Evolutionary conservation across 2,888 invertebrate genomes (phyloP).

Genomic region (Lasioglossum lativentre): DNA sequence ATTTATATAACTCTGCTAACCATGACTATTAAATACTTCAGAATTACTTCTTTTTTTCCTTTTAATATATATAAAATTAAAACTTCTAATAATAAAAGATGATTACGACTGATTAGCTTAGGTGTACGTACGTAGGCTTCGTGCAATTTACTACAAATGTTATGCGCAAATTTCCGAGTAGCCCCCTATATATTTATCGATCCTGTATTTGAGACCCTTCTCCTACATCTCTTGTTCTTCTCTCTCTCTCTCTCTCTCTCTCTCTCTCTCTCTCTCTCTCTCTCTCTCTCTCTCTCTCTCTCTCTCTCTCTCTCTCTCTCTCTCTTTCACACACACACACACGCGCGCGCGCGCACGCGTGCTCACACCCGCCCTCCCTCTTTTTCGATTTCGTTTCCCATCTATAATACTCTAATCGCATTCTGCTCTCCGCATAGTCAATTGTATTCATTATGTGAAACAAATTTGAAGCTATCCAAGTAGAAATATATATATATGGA

Average conservation of each 20-base stretch:
- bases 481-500: slow-evolving; percentile 65
- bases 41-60: slow-evolving; percentile 74
- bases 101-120: slow-evolving; percentile 80
- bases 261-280: no score
- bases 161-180: slow-evolving; percentile 66
- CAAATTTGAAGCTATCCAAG: slow-evolving; percentile 72
- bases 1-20: slow-evolving; percentile 85
- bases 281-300: no score
- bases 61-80: slow-evolving; percentile 81
- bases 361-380: background rate
- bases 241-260: background rate
- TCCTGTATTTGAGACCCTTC: slow-evolving; percentile 24
- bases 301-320: background rate
- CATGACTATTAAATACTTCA: slow-evolving; percentile 83
- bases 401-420: slow-evolving; percentile 5
- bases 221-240: background rate
- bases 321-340: background rate
- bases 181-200: slow-evolving; percentile 41
- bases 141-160: slow-evolving; percentile 73
- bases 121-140: slow-evolving; percentile 77
- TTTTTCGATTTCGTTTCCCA: background rate
- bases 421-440: slow-evolving; percentile 39
- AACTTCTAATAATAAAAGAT: slow-evolving; percentile 82
- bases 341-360: no score
- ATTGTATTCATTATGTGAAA: slow-evolving; percentile 55